Conservation (phyloP, 2,797 vertebrate genomes). For the Meriones psammophilus region DNA sequence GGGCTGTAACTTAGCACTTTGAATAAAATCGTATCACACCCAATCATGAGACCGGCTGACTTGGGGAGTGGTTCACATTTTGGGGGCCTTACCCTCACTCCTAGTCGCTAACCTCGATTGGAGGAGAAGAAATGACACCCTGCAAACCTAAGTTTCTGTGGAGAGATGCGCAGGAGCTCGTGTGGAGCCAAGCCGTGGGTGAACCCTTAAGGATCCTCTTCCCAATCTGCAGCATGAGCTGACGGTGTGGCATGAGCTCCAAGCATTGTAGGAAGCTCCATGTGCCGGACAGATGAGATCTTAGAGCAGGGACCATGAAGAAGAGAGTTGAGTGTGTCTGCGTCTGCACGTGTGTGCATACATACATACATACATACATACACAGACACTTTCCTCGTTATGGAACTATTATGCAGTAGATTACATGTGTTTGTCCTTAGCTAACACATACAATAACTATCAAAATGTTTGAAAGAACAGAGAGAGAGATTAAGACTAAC, state of each 20-base stretch:
- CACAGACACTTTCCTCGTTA: neutral
- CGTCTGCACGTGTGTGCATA: neutral
- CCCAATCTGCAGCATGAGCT: neutral
- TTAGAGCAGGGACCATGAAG: neutral
- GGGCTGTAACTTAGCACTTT: neutral
- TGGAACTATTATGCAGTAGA: neutral
- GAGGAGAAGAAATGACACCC: conserved; percentile 5
- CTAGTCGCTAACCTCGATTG: neutral
- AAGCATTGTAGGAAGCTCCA: neutral
- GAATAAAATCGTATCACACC: neutral
- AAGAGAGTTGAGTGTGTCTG: neutral
- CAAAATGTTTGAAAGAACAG: neutral
- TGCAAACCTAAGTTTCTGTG: neutral
- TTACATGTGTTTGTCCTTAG: neutral
- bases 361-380: neutral
- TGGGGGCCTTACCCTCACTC: neutral
- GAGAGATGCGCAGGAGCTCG: neutral
- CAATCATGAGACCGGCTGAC: neutral
- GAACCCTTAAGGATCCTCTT: neutral
- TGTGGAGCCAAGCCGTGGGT: neutral
- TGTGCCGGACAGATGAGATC: conserved; percentile 13
- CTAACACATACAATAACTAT: neutral
- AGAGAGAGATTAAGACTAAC: neutral
- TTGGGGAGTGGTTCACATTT: neutral
- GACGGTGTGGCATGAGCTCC: neutral